These are phyloP conservation scores for Dendropsophus ebraccatus DNA, from an alignment of 2,113 vertebrate species.

Conservation along the genomic window DNA sequence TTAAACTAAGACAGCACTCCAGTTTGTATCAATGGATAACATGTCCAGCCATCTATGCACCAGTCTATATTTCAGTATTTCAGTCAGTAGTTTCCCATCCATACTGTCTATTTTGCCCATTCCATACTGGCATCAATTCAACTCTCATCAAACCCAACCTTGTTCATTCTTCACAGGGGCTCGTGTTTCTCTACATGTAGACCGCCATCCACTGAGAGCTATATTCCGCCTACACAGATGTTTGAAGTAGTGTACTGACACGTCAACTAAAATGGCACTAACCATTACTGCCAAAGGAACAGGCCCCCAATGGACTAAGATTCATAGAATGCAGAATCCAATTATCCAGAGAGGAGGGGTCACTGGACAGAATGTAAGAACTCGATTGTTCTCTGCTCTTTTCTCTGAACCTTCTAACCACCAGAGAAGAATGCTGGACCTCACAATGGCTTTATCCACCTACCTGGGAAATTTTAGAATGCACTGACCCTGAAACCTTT, in stretches of 20 bases:
- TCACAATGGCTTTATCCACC: constrained; percentile 37
- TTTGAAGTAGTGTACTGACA: constrained; percentile 48
- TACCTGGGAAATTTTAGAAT: constrained; percentile 42
- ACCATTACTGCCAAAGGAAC: constrained; percentile 19
- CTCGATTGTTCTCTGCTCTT: constrained; percentile 36
- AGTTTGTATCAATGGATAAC: too few species aligned
- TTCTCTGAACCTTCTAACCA: constrained; percentile 15
- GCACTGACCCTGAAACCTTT: constrained; percentile 37
- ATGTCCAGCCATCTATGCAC: too few species aligned
- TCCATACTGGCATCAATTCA: neutral
- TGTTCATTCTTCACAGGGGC: neutral
- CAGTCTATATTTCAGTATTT: too few species aligned
- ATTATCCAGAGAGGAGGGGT: constrained; percentile 40
- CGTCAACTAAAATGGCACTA: constrained; percentile 10
- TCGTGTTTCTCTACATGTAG: constrained; percentile 8
- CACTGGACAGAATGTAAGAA: constrained; percentile 31
- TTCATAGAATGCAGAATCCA: constrained; percentile 18
- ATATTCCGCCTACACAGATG: constrained; percentile 26
- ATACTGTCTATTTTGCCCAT: neutral
- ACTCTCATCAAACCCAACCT: neutral
- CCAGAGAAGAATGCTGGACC: constrained; percentile 10
- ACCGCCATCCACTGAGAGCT: neutral
- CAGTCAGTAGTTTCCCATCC: too few species aligned
- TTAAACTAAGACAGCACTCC: too few species aligned
- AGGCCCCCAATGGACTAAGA: constrained; percentile 15